Evolutionary conservation across 2,113 vertebrate genomes (phyloP), one percentile per base, ranked within the genome.

Genomic region (Chaetops frenatus): DNA sequence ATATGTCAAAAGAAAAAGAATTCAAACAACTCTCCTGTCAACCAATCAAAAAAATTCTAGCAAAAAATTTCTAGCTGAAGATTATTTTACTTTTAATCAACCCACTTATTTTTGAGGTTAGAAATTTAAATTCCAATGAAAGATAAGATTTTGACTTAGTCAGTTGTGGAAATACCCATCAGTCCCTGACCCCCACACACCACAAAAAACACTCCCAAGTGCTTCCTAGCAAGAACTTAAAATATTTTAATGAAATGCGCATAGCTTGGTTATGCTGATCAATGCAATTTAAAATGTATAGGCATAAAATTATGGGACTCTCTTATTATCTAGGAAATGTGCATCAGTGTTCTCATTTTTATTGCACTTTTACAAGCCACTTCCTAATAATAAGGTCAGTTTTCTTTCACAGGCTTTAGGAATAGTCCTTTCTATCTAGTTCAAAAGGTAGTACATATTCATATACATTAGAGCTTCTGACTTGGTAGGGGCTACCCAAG

Each of bases 131-230:
- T 90, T 69, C 10, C 21, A 29, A 13, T 67, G 20, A 64, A 89
- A 79, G 10, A 61, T 8, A 81, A 60, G n/a, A 60, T 69, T 58
- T 64, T 81, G 29, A 78, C 18, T 58, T 42, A 54, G 1, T 60
- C 10, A 51, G 27, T 33, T 80, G 33, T 19, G 24, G 51, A 71
- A 89, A 89, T 40, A 89, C 2, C 45, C 11, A 77, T 28, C 7
- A 53, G 22, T 25, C 14, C 17, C 33, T 8, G 5, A 27, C 2
- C 11, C 6, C 3, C 5, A 17, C 0, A 22, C 3, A 7, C 11
- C 2, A 0, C 22, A 61, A 81, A 67, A 81, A 76, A 3, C 28
- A 50, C 51, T 50, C 69, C 45, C 8, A 88, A 84, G 53, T 53
- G 29, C 45, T 84, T 84, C 31, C 71, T 74, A 74, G 38, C 47